A percentile compares a stretch with the other conserved stretches of the same genome.
phyloP scores from a whole-genome alignment of 1,140 invertebrate species.

The Leptinotarsa texana region DNA sequence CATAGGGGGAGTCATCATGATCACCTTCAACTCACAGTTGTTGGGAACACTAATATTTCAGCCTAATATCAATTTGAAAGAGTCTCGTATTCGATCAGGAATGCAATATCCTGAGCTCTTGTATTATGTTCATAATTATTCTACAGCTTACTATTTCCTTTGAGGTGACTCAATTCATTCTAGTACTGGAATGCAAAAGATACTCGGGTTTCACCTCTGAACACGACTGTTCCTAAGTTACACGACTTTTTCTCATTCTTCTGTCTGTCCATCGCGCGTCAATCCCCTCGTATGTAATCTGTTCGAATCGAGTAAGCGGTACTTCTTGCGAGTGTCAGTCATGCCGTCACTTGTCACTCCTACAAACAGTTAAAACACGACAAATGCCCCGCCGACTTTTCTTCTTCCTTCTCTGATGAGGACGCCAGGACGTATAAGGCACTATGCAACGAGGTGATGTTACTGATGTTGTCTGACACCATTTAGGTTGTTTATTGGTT shows the following conservation, averaged over 20 bases:
- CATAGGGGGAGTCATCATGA: too few species aligned
- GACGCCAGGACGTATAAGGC: conserved; percentile 22
- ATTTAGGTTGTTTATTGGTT: conserved; percentile 14
- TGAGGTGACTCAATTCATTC: too few species aligned
- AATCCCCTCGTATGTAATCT: conserved; percentile 20
- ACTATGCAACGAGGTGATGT: conserved; percentile 12
- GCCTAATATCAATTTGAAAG: too few species aligned
- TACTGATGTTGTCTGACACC: conserved; percentile 9
- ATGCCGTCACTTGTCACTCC: conserved; percentile 22
- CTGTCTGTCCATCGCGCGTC: conserved; percentile 14
- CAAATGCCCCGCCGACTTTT: conserved; percentile 11
- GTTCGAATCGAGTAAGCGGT: conserved; percentile 24
- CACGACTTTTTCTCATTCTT: conserved; percentile 15
- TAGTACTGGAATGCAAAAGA: too few species aligned
- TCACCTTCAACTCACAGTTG: too few species aligned
- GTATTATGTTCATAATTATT: too few species aligned
- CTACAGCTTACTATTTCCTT: too few species aligned
- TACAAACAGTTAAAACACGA: conserved; percentile 11
- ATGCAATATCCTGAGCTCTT: too few species aligned
- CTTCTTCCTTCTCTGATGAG: conserved; percentile 19
- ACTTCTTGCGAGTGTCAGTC: conserved; percentile 21
- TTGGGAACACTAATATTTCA: too few species aligned
- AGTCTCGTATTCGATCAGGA: too few species aligned
- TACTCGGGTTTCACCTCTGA: not conserved
- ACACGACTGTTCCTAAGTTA: not conserved